Evolutionary conservation across 30 jellyfish, hydroid and myxozoan species (phyloP), one percentile per base, ranked within the genome.

Genomic region (Hydractinia echinata): DNA sequence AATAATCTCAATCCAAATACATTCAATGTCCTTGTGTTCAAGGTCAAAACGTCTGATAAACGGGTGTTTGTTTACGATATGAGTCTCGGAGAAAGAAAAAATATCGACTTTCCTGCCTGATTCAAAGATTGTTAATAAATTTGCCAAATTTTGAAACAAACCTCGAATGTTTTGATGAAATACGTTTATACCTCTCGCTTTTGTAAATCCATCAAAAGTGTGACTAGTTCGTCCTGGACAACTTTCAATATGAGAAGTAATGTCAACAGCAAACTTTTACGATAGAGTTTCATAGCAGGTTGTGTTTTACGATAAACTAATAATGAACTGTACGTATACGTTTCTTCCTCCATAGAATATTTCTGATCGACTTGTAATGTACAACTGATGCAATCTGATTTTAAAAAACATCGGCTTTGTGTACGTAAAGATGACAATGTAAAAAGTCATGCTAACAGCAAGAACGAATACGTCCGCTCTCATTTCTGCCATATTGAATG

Each of bases 1-100:
- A 19, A 54, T 78, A 60, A 79, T 79, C 61, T 85, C 85, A 44
- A 85, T 67, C 95, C 89, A 77, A 77, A 78, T 78, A 78, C 86
- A 79, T 71, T 85, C 94, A 10, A 78, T 4, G 16, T 79, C 71
- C 54, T 85, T 90, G 53, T 77, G 72, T 85, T 79, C 90, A 62
- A 85, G 91, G 69, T 85, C 91, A 44, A 62, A 77, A 69, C 95
- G 85, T 81, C 89, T 66, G 15, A 69, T 67, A 72, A 4, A 21
- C 50, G 78, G 51, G 51, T 67, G 20, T 1, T 67, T 4, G 50
- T 58, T 58, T 58, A 16, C 69, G 69, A 58, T 58, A 58, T 58
- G 69, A 11, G 19, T 58, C 69, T 58, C 69, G 3, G 69, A 58
- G 69, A 58, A 3, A 58, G 69, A 58, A 58, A 58, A 58, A 58